Evolutionary conservation across 1,140 invertebrate genomes (phyloP), one percentile per base, ranked within the genome.

Genomic region (Caenorhabditis remanei): DNA sequence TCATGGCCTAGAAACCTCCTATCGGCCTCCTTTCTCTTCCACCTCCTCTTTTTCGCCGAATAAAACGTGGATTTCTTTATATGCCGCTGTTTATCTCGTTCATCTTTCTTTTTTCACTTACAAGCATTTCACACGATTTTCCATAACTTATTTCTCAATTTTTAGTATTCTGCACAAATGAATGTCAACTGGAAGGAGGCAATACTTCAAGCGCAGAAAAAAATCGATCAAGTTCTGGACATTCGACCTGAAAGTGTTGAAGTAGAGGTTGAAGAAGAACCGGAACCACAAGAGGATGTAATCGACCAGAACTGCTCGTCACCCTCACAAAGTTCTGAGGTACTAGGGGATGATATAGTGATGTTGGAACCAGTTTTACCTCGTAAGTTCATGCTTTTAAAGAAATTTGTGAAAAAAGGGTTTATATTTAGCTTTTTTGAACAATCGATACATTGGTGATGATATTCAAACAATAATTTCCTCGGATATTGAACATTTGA

Each of bases 191-290:
- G 86, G 86, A 88, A 88, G 61, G 21, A 56, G 9, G 88, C 88
- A n/a, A 63, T 88, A 19, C 83, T 63, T 46, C 63, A 63, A 53
- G 88, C 88, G 6, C 88, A 88, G 83, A 86, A 84, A 55, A 83
- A 84, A 61, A 88, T 88, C 19, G 88, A 88, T 53, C 65, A 48
- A 16, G 88, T 88, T 24, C 65, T 88, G 50, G 87, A 88, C 46
- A 88, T 88, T 24, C 13, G 71, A 41, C 63, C 87, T 9, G 87
- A 88, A 48, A 55, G 32, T n/a, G 61, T 46, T 4, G 67, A 32
- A n/a, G 46, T 46, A 7, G 65, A 50, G 11, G 63, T 40, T 67
- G 24, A 67, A 40, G 11, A 40, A 11, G 71, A 79, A 32, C 24
- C 11, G 43, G 71, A 50, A 11, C 5, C 19, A 21, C 6, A 7